Base-by-base conservation (phyloP, 2,888 invertebrate genomes). In the Bugula neritina region DNA sequence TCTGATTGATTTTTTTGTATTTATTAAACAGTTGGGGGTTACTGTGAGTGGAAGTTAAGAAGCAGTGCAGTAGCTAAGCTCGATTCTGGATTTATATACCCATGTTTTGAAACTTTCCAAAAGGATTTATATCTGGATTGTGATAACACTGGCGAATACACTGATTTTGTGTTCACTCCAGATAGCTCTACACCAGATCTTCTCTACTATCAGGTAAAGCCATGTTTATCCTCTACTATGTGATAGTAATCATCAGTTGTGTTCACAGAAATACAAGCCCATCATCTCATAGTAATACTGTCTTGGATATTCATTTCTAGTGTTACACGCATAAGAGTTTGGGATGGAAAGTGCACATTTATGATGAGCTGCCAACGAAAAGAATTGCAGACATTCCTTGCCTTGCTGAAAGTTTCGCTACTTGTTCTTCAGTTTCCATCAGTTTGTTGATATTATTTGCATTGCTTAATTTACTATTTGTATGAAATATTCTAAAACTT, bases 291-390 rank as follows among this genome's bases (percentile, higher is more conserved):
- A n/a, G n/a, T n/a, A n/a, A n/a, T n/a, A n/a, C n/a, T n/a, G n/a
- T n/a, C n/a, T n/a, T n/a, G n/a, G n/a, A n/a, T n/a, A n/a, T n/a
- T n/a, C n/a, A n/a, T n/a, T 77, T 80, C 74, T 86, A 94, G 94
- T 94, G 94, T 84, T 94, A 92, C 86, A 90, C 91, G n/a, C 94
- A 94, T 86, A 91, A 90, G 76, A 91, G 93, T 83, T 86, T 94
- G 35, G 94, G 94, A 71, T 94, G 94, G 94, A 94, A 93, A 84
- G 94, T 94, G 77, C 89, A 92, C 83, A 91, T 94, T 1, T 89
- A 92, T 17, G 90, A 93, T 85, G 90, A 73, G 55, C 23, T 57
- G 23, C 57, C 57, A 25, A 57, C 57, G 3, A 27, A 5, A 27
- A 27, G 27, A n/a, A 57, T 57, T 57, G 23, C 57, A 17, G 57